Conservation (phyloP, 2,888 invertebrate genomes). For the Nephrocerus scutellatus region DNA sequence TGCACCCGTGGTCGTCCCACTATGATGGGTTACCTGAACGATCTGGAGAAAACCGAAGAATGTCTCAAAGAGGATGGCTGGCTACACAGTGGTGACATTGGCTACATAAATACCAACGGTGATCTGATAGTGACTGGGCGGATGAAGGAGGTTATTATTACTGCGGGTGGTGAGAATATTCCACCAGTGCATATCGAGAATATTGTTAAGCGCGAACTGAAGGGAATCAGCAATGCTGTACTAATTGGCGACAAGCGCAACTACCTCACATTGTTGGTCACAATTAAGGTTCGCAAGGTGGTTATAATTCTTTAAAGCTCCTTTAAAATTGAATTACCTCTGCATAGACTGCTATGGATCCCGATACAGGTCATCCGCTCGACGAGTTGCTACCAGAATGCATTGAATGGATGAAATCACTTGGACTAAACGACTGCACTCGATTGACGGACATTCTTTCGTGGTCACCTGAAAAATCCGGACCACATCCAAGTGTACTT, state of each 20-base stretch:
- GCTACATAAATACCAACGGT: constrained; percentile 64
- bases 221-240: constrained; percentile 71
- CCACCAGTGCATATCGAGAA: constrained; percentile 81
- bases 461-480: constrained; percentile 40
- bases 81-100: constrained; percentile 84
- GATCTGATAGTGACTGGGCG: constrained; percentile 68
- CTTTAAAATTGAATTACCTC: background rate
- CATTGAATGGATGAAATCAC: constrained; percentile 61
- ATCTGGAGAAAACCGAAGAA: constrained; percentile 63
- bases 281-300: constrained; percentile 67
- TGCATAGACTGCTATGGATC: constrained; percentile 58
- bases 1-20: constrained; percentile 71
- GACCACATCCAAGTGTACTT: constrained; percentile 51
- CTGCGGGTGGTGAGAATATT: constrained; percentile 92
- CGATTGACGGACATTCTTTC: constrained; percentile 60
- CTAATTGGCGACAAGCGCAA: constrained; percentile 83
- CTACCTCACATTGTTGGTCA: constrained; percentile 74
- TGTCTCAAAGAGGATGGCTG: constrained; percentile 71
- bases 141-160: constrained; percentile 76
- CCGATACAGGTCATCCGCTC: constrained; percentile 61
- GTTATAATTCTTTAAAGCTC: no score
- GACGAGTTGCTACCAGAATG: constrained; percentile 61
- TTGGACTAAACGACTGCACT: constrained; percentile 58
- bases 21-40: constrained; percentile 82
- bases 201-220: constrained; percentile 63